These are phyloP conservation scores for Sebastes goodei DNA, from an alignment of 2,797 vertebrate species.

Conservation along the genomic window DNA sequence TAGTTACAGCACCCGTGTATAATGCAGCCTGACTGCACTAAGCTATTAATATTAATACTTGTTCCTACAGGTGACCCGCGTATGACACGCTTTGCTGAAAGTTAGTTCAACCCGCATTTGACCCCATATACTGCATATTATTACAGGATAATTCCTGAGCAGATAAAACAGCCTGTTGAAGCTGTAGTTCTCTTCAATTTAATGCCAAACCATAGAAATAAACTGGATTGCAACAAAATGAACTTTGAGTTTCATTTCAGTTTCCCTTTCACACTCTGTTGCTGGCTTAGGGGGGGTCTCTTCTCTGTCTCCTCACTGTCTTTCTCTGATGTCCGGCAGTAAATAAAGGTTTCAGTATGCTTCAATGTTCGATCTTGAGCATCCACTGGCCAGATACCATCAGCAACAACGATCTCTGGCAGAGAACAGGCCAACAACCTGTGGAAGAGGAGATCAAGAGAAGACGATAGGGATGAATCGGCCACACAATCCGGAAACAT, in stretches of 20 bases:
- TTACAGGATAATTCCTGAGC: background rate
- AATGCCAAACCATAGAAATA: background rate
- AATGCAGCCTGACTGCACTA: background rate
- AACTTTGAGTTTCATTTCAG: background rate
- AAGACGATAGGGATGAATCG: background rate
- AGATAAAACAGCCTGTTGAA: background rate
- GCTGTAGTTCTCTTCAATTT: background rate
- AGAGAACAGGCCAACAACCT: background rate
- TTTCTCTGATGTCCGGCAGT: background rate
- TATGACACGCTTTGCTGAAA: slow-evolving; percentile 16
- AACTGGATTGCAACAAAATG: background rate
- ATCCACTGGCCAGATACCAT: background rate
- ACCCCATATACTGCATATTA: slow-evolving; percentile 4
- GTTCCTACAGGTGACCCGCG: slow-evolving; percentile 14
- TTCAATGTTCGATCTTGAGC: background rate
- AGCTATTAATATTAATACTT: slow-evolving; percentile 31
- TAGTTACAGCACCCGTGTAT: slow-evolving; percentile 3
- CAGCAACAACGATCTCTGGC: background rate
- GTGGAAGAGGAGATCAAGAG: background rate
- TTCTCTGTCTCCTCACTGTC: background rate
- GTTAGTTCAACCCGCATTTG: slow-evolving; percentile 17
- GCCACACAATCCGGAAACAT: background rate
- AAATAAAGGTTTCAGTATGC: background rate
- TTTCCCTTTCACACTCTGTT: background rate
- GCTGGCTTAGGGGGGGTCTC: background rate